Base-by-base conservation (phyloP, 30 jellyfish, hydroid and myxozoan genomes). In the Turritopsis dohrnii region DNA sequence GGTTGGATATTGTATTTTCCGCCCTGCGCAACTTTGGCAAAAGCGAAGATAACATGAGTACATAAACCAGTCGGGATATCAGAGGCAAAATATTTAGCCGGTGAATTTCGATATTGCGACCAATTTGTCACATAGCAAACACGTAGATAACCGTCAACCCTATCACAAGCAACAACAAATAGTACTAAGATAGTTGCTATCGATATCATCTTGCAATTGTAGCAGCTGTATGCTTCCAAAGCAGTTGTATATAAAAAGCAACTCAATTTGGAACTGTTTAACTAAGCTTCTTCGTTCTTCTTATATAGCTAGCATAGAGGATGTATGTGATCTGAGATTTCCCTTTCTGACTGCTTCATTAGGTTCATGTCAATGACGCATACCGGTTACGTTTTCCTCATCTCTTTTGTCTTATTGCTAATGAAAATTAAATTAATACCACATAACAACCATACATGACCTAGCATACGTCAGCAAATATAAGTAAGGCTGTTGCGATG, bases 21-120 rank as follows among this genome's bases (percentile, higher is more conserved):
- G 13, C 60, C 60, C 13, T 41, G 60, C 13, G 60, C 60, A 41
- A 41, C 60, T 41, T 41, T 5, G 60, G 60, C 60, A 41, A 41
- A 41, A 41, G 60, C 60, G 13, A 41, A 41, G 60, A 41, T 41
- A 13, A 41, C 60, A 41, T 41, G 60, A 41, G 60, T 41, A 41
- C 60, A 41, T 13, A 41, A 41, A 41, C 60, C 60, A 41, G 60
- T 41, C 60, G 60, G 60, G 13, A 41, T 41, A 41, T 41, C 60
- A 41, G 60, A 41, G 60, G 60, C 60, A 13, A 41, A 41, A 41
- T 41, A 41, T 41, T 41, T 41, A 41, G 60, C 60, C 5, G 29
- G 28, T 66, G 29, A 22, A 66, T 66, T 66, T 1, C 76, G 76
- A 66, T 66, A 66, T 66, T 66, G 76, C 28, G 76, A 22, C 76